These are phyloP conservation scores for Sphaeridia pumilis DNA, from an alignment of 2,888 invertebrate species.

Conservation along the genomic window DNA sequence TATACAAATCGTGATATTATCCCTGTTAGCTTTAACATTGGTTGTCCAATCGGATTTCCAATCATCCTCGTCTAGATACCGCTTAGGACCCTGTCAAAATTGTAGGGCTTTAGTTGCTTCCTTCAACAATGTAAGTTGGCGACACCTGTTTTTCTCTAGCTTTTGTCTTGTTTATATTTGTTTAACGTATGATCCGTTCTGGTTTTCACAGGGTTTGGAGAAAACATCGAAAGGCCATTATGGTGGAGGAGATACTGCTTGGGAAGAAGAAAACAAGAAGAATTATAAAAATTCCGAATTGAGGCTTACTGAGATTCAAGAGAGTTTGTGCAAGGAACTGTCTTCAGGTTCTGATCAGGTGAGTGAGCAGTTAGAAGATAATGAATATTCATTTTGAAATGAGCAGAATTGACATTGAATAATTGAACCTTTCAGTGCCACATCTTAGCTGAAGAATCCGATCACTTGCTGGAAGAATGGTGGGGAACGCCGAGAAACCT, in stretches of 20 bases:
- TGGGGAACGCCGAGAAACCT: slow-evolving; percentile 59
- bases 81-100: slow-evolving; percentile 62
- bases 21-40: too few relatives aligned
- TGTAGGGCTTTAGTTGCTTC: slow-evolving; percentile 63
- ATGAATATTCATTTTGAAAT: slow-evolving; percentile 2
- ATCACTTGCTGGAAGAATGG: slow-evolving; percentile 74
- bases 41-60: too few relatives aligned
- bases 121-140: slow-evolving; percentile 50
- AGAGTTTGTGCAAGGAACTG: slow-evolving; percentile 66
- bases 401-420: not conserved
- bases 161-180: slow-evolving; percentile 8
- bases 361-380: slow-evolving; percentile 7
- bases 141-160: not conserved
- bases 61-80: slow-evolving; percentile 18
- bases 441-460: slow-evolving; percentile 68
- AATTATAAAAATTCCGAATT: slow-evolving; percentile 79
- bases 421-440: slow-evolving; percentile 56
- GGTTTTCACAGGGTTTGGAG: slow-evolving; percentile 54
- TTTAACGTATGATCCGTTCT: slow-evolving; percentile 10
- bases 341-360: slow-evolving; percentile 54
- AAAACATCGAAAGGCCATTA: slow-evolving; percentile 74
- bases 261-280: slow-evolving; percentile 78
- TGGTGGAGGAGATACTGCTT: slow-evolving; percentile 85
- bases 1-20: too few relatives aligned
- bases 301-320: slow-evolving; percentile 80